Conservation (phyloP, 1,140 invertebrate species). For the Parasteatoda tepidariorum region DNA sequence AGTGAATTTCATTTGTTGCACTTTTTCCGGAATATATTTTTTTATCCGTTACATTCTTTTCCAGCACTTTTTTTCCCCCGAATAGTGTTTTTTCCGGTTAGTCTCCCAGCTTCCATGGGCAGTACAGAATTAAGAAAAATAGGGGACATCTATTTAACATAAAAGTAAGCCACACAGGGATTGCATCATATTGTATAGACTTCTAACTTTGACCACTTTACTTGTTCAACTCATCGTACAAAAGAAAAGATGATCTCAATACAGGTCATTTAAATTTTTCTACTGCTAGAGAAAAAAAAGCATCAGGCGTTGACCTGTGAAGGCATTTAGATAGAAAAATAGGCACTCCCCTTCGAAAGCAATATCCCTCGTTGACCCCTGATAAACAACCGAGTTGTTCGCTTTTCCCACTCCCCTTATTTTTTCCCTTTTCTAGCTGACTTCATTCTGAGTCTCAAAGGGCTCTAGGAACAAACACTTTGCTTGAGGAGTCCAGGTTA, state of each 20-base stretch:
- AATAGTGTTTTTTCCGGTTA: too few species aligned
- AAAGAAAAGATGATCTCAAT: background rate
- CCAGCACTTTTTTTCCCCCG: too few species aligned
- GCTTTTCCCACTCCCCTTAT: background rate
- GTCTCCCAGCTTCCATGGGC: too few species aligned
- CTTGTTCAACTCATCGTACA: background rate
- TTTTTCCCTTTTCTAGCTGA: background rate
- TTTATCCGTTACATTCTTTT: too few species aligned
- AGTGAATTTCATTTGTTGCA: too few species aligned
- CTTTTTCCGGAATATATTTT: too few species aligned
- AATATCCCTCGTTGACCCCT: conserved; percentile 39
- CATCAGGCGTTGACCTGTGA: conserved; percentile 36
- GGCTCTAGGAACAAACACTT: background rate
- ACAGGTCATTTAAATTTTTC: conserved; percentile 3
- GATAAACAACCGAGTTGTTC: conserved; percentile 28
- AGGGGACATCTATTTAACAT: too few species aligned
- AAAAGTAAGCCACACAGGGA: too few species aligned
- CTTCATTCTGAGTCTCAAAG: background rate
- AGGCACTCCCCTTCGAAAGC: background rate
- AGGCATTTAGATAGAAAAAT: conserved; percentile 26
- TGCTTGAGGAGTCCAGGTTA: background rate
- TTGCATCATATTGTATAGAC: too few species aligned
- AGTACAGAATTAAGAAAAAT: too few species aligned
- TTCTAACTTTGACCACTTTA: background rate
- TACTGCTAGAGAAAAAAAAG: background rate